Base-by-base conservation (phyloP, 2,113 vertebrate genomes). In the Nerophis lumbriciformis region DNA sequence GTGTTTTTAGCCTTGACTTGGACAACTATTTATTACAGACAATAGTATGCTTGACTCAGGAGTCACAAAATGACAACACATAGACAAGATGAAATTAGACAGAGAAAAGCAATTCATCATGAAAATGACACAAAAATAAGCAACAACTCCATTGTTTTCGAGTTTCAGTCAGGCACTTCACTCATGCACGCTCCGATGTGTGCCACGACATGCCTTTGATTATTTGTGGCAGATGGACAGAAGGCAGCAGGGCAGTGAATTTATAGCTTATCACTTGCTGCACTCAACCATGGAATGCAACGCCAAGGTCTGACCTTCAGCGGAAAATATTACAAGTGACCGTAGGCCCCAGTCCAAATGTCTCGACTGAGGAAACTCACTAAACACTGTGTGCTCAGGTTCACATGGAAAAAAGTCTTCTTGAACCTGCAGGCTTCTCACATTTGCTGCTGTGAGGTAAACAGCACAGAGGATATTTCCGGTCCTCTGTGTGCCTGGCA, bases 201-300 rank as follows among this genome's bases (percentile, higher is more conserved):
- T 61, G 45, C 61, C 36, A 75, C 54, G 59, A 37, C 78, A 76
- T 75, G 82, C 62, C 73, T 72, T 64, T 83, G 69, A 78, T 78
- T 72, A 78, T 72, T 71, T 61, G 48, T 65, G 58, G 73, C 79
- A 73, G 72, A 83, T 77, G 66, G 68, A 82, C 65, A 58, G 80
- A 68, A 59, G 44, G 76, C 68, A 75, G 69, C 66, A 71, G 80
- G 57, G 68, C 73, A 51, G 83, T 77, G 84, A 88, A 86, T 87
- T 87, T 84, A 87, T 87, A 87, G 82, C 83, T 82, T 78, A 87
- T 87, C 85, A 72, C 75, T 85, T 71, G 75, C 78, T 45, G 11
- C 71, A 73, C 78, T 82, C 65, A 53, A 71, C 8, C 2, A 48
- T 35, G 78, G 81, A 77, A 83, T 79, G 76, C 73, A 63, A 69